Evolutionary conservation across 2,797 vertebrate species (phyloP).

Genomic region (Podarcis lilfordi): DNA sequence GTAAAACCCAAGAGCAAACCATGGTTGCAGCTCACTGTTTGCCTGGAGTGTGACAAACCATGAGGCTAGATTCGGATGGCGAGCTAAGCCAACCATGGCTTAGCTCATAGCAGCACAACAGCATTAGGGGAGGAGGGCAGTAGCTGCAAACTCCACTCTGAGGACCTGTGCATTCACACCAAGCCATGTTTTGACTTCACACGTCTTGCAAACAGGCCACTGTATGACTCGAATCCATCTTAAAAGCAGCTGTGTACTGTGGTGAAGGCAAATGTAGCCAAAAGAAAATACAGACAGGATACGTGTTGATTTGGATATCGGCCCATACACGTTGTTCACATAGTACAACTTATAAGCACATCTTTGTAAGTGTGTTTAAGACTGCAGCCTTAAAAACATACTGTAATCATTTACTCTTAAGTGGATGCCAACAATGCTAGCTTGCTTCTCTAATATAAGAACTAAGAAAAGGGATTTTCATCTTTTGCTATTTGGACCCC

Average conservation of each 20-base stretch:
- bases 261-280: not conserved
- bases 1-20: too few relatives aligned
- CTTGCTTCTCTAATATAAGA: conserved; percentile 39
- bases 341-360: conserved; percentile 31
- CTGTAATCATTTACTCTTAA: conserved; percentile 33
- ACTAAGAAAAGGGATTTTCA: conserved; percentile 21
- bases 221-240: not conserved
- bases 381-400: conserved; percentile 35
- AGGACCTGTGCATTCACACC: too few relatives aligned
- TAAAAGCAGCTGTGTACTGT: not conserved
- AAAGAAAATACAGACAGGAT: not conserved
- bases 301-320: not conserved
- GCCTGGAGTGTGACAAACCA: too few relatives aligned
- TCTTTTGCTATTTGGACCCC: conserved; percentile 34
- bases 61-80: too few relatives aligned
- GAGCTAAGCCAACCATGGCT: too few relatives aligned
- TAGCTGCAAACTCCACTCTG: too few relatives aligned
- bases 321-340: not conserved
- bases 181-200: too few relatives aligned
- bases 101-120: too few relatives aligned
- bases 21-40: too few relatives aligned
- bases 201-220: too few relatives aligned
- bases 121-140: too few relatives aligned
- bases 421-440: conserved; percentile 36
- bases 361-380: not conserved